Percentiles rank a stretch among this genome's conserved stretches.
Evolutionary conservation across 2,888 invertebrate genomes (phyloP).

Genomic region (Torymus texanus): DNA sequence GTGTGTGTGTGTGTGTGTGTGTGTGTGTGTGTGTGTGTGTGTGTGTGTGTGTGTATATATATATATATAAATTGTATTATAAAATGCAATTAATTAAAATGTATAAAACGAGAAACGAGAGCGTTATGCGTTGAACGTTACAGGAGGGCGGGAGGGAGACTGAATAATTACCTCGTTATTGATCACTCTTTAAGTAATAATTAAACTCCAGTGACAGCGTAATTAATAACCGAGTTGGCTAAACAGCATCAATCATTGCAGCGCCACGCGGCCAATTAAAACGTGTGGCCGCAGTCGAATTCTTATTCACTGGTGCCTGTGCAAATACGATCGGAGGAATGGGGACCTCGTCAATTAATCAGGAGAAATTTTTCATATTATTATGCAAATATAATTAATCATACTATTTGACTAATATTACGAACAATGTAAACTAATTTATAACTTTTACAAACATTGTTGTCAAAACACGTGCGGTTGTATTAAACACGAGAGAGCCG

Average conservation of each 20-base stretch:
- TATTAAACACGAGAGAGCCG: too few relatives aligned
- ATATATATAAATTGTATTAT: neutral
- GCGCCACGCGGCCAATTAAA: neutral
- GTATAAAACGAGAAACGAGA: neutral
- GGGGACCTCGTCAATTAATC: constrained; percentile 16
- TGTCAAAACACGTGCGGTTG: too few relatives aligned
- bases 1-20: too few relatives aligned
- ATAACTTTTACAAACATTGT: too few relatives aligned
- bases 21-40: too few relatives aligned
- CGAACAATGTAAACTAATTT: too few relatives aligned
- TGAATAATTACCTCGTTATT: constrained; percentile 34
- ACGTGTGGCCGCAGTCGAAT: neutral
- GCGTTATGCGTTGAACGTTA: constrained; percentile 19
- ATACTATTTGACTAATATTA: too few relatives aligned
- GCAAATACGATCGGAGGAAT: neutral
- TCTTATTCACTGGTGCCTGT: neutral
- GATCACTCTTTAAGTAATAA: constrained; percentile 40
- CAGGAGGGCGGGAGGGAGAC: neutral
- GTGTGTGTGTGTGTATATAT: too few relatives aligned
- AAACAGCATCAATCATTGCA: constrained; percentile 37
- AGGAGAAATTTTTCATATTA: neutral
- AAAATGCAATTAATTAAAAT: constrained; percentile 27
- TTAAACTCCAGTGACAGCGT: constrained; percentile 32
- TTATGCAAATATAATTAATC: neutral
- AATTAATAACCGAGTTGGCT: constrained; percentile 24